These are phyloP conservation scores for Halcyon leucocephala DNA, from an alignment of 2,797 vertebrate species.

Conservation along the genomic window DNA sequence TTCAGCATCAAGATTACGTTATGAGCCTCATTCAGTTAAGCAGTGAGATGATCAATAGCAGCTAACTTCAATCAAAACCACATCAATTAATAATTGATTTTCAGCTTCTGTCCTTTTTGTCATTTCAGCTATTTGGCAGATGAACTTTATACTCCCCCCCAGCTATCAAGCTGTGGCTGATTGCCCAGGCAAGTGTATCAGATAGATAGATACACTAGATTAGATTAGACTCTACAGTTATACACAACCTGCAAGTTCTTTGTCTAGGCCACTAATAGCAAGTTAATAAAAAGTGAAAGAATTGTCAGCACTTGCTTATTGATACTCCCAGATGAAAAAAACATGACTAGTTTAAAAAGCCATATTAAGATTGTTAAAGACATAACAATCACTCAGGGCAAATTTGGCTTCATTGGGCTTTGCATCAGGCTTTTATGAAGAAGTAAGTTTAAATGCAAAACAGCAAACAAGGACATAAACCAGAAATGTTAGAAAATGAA, in stretches of 20 bases:
- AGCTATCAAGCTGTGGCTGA: constrained; percentile 9
- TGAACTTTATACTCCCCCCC: neutral
- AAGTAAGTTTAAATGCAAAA: neutral
- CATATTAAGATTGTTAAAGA: neutral
- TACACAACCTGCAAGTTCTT: neutral
- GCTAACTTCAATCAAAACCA: constrained; percentile 25
- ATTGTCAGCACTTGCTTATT: constrained; percentile 29
- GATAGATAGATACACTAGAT: neutral
- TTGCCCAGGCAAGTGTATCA: neutral
- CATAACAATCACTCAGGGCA: neutral
- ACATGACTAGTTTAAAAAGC: neutral
- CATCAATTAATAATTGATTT: constrained; percentile 57
- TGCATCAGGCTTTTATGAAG: neutral
- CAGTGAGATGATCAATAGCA: constrained; percentile 11
- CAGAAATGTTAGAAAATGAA: neutral
- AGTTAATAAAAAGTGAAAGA: constrained; percentile 49
- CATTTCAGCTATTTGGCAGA: constrained; percentile 21
- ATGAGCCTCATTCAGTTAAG: neutral
- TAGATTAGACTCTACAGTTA: constrained; percentile 1
- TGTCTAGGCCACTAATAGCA: neutral
- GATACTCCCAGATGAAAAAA: neutral
- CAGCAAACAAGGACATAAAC: neutral
- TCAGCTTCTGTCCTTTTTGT: constrained; percentile 19
- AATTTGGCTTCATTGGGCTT: neutral
- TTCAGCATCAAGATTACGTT: neutral